These are phyloP conservation scores for Sinotaia quadrata DNA, from an alignment of 2,888 invertebrate genomes.

Conservation along the genomic window DNA sequence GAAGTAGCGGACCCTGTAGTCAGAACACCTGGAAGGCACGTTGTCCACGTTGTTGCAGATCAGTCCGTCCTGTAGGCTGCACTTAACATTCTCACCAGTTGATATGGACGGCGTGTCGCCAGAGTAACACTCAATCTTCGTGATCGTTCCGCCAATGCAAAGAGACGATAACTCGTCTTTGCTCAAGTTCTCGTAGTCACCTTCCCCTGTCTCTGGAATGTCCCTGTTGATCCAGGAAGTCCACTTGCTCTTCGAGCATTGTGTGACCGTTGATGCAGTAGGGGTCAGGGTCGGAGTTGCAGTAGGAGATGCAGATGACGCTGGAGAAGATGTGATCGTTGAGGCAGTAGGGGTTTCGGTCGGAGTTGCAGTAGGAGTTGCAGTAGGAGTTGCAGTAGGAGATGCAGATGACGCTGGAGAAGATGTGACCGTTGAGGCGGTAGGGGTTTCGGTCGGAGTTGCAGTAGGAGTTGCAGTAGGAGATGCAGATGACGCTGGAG, in stretches of 20 bases:
- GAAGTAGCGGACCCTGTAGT: constrained; percentile 67
- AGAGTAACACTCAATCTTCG: constrained; percentile 59
- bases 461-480: not conserved
- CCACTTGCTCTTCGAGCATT: constrained; percentile 28
- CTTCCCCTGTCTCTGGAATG: constrained; percentile 47
- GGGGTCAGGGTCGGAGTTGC: not conserved
- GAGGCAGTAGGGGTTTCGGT: not conserved
- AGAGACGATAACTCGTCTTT: constrained; percentile 42
- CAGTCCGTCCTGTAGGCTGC: constrained; percentile 79
- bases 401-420: not conserved
- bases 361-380: not conserved
- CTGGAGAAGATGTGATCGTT: too few relatives aligned
- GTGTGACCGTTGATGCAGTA: not conserved
- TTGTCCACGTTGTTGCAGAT: constrained; percentile 75
- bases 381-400: too few relatives aligned
- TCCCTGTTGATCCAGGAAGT: constrained; percentile 41
- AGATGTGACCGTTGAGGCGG: not conserved
- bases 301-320: not conserved
- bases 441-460: not conserved
- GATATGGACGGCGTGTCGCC: constrained; percentile 43
- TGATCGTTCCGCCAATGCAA: constrained; percentile 56
- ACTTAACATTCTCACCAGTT: constrained; percentile 53
- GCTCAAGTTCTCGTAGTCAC: constrained; percentile 57
- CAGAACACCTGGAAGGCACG: constrained; percentile 52
- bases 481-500: not conserved